Percentiles rank a stretch among this genome's conserved stretches.
phyloP scores from a whole-genome alignment of 2,113 vertebrate genomes.

The Macrotus californicus region DNA sequence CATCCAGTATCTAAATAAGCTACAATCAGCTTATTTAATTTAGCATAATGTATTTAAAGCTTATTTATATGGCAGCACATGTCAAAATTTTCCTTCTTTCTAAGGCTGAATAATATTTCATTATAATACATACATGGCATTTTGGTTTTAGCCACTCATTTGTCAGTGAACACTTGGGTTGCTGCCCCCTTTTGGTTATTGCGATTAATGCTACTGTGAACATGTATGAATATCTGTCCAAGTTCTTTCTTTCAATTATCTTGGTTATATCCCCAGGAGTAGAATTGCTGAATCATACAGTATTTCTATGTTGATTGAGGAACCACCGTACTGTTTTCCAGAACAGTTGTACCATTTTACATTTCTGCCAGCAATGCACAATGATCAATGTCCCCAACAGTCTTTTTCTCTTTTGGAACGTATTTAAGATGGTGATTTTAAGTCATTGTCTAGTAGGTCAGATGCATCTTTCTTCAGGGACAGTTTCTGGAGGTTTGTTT shows the following conservation, averaged over 20 bases:
- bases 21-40: not conserved
- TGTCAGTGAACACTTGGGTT: not conserved
- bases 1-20: not conserved
- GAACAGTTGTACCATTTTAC: not conserved
- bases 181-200: not conserved
- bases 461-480: not conserved
- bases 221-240: not conserved
- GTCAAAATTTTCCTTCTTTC: too few species aligned
- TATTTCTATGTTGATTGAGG: not conserved
- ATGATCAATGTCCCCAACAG: not conserved
- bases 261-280: not conserved
- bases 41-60: not conserved
- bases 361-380: not conserved
- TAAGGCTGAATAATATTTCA: not conserved
- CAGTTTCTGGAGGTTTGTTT: not conserved
- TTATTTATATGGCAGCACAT: not conserved
- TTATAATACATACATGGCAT: not conserved
- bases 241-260: not conserved
- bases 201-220: not conserved
- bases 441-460: not conserved
- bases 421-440: not conserved
- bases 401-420: not conserved
- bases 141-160: not conserved
- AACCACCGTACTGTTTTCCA: not conserved
- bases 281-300: not conserved